Evolutionary conservation across 2,797 vertebrate species (phyloP).

Genomic region (Sebastolobus alascanus): DNA sequence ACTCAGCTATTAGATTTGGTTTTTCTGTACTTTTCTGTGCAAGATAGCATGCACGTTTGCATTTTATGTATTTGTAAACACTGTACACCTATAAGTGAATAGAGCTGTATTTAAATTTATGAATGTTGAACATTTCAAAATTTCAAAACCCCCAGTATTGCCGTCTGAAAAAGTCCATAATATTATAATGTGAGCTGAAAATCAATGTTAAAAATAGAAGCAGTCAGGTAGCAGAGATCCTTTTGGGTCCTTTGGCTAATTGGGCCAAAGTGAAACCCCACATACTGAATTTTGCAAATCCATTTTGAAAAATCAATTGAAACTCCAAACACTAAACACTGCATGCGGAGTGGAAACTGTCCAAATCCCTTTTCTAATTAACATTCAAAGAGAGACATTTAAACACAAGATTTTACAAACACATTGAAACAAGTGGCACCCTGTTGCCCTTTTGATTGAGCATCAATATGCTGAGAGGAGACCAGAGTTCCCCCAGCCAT

Average conservation of each 20-base stretch:
- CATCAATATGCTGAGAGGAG: slow-evolving; percentile 67
- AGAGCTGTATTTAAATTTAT: background rate
- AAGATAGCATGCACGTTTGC: background rate
- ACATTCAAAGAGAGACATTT: slow-evolving; percentile 71
- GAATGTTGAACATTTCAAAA: background rate
- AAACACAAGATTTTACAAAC: slow-evolving; percentile 62
- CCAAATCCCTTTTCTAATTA: slow-evolving; percentile 74
- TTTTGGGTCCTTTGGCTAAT: slow-evolving; percentile 49
- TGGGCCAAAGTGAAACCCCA: slow-evolving; percentile 44
- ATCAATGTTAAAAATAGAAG: slow-evolving; percentile 41
- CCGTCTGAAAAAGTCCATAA: slow-evolving; percentile 14
- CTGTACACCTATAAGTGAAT: background rate
- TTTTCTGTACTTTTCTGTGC: background rate
- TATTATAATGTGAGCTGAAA: slow-evolving; percentile 35
- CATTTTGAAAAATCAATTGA: slow-evolving; percentile 60
- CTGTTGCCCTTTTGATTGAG: slow-evolving; percentile 72
- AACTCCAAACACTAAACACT: slow-evolving; percentile 55
- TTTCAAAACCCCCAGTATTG: background rate
- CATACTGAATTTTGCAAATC: slow-evolving; percentile 46
- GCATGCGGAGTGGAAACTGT: slow-evolving; percentile 55
- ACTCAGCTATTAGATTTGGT: background rate
- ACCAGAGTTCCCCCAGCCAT: slow-evolving; percentile 64
- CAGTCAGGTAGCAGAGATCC: slow-evolving; percentile 41
- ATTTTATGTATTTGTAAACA: slow-evolving; percentile 13
- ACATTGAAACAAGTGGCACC: slow-evolving; percentile 63